phyloP scores from a whole-genome alignment of 2,113 vertebrate species.

The Datnioides undecimradiatus region DNA sequence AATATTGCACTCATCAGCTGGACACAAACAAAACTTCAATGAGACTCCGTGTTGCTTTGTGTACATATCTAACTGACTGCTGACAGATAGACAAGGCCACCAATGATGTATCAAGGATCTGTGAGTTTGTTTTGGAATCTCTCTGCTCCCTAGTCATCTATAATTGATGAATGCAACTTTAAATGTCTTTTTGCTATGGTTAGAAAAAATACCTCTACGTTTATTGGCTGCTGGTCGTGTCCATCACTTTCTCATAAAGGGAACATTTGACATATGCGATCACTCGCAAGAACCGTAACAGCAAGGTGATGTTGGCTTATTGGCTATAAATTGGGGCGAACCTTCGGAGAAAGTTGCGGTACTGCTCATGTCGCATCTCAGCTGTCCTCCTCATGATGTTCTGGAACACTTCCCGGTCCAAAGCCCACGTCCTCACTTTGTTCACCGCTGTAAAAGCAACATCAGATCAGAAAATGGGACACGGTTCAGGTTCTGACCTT shows the following conservation, averaged over 20 bases:
- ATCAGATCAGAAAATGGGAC: not conserved
- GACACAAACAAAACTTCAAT: too few relatives aligned
- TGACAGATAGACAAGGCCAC: not conserved
- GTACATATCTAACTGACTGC: too few relatives aligned
- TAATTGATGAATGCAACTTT: not conserved
- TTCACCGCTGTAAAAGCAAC: slow-evolving; percentile 86
- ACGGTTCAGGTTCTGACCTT: slow-evolving; percentile 1
- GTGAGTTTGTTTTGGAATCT: not conserved
- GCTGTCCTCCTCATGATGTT: slow-evolving; percentile 96
- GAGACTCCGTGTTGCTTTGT: too few relatives aligned
- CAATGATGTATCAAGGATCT: not conserved
- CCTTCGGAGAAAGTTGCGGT: slow-evolving; percentile 93
- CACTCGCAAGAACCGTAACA: not conserved
- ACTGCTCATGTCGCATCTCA: slow-evolving; percentile 90
- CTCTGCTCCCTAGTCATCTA: not conserved
- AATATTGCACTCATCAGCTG: too few relatives aligned
- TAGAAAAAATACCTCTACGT: not conserved
- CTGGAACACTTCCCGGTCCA: slow-evolving; percentile 94
- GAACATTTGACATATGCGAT: not conserved
- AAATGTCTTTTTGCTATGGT: not conserved
- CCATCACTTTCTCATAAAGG: not conserved
- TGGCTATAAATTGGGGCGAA: slow-evolving; percentile 64
- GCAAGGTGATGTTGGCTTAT: too few relatives aligned
- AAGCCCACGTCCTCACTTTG: slow-evolving; percentile 90
- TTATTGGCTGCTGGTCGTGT: not conserved